Percentiles rank a stretch among this genome's conserved stretches.
These are phyloP conservation scores for Uria aalge DNA, from an alignment of 2,113 vertebrate species.

Conservation along the genomic window DNA sequence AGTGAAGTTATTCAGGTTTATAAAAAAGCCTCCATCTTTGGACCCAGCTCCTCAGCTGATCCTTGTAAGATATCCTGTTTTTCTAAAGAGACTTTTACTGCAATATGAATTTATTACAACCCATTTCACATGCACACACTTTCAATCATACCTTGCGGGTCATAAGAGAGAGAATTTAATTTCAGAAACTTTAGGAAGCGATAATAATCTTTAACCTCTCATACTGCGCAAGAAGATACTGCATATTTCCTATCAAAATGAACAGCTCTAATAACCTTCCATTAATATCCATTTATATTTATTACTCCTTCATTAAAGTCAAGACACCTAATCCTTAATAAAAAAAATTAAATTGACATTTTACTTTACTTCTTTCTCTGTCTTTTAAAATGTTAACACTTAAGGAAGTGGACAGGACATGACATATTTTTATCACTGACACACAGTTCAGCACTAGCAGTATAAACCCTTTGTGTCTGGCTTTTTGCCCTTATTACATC, in stretches of 20 bases:
- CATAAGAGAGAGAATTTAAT: conserved; percentile 36
- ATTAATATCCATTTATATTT: conserved; percentile 52
- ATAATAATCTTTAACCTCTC: conserved; percentile 56
- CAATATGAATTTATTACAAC: conserved; percentile 18
- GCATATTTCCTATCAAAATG: conserved; percentile 33
- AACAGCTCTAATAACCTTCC: conserved; percentile 15
- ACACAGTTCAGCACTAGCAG: background rate
- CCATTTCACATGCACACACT: background rate
- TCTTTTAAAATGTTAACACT: conserved; percentile 36
- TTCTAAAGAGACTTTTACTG: conserved; percentile 19
- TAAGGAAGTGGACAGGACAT: background rate
- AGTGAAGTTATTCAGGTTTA: background rate
- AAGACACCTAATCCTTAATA: conserved; percentile 40
- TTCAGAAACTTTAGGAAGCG: conserved; percentile 25
- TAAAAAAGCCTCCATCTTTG: background rate
- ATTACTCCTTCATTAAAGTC: conserved; percentile 51
- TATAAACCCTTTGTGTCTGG: conserved; percentile 21
- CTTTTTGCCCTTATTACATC: conserved; percentile 46
- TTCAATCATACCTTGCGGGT: conserved; percentile 14
- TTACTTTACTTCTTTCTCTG: conserved; percentile 9
- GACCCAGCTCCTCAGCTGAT: background rate
- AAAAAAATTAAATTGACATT: background rate
- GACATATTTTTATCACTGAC: conserved; percentile 31
- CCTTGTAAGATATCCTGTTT: background rate
- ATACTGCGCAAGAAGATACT: background rate